phyloP scores from a whole-genome alignment of 2,113 vertebrate genomes.

The Varanus salvator region DNA sequence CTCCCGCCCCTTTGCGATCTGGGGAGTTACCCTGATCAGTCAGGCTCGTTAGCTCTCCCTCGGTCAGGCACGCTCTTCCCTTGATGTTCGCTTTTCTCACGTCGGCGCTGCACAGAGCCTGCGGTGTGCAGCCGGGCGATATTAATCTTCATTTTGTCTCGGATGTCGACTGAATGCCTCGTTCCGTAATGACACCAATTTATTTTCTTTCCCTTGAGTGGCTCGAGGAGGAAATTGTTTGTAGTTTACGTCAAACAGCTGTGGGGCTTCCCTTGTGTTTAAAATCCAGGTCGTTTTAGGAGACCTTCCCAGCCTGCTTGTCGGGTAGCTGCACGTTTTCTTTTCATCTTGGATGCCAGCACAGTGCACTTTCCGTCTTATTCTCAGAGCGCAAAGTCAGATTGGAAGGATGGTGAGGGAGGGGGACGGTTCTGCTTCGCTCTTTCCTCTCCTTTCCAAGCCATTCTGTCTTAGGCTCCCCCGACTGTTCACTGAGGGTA shows the following conservation, averaged over 20 bases:
- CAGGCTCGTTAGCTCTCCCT: background rate
- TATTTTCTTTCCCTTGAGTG: conserved; percentile 13
- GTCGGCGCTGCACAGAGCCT: background rate
- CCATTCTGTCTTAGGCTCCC: background rate
- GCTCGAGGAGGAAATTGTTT: background rate
- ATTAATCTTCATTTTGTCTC: conserved; percentile 15
- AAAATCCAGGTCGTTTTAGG: background rate
- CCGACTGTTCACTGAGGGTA: background rate
- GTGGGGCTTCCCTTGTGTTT: conserved; percentile 5
- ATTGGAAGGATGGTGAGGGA: too few relatives aligned
- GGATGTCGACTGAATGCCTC: background rate
- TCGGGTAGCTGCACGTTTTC: background rate
- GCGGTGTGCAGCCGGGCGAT: too few relatives aligned
- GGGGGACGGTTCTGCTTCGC: background rate
- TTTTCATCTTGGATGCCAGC: background rate
- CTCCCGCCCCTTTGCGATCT: background rate
- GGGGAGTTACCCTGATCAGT: background rate
- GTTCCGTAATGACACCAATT: background rate
- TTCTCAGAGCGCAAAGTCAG: background rate
- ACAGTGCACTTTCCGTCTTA: background rate
- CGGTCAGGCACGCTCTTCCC: background rate
- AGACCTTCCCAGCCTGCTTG: background rate
- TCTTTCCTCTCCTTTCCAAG: background rate
- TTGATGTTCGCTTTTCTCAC: background rate
- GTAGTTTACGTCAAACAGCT: background rate